Evolutionary conservation across 2,113 vertebrate genomes (phyloP).

Genomic region (Arenaria interpres): DNA sequence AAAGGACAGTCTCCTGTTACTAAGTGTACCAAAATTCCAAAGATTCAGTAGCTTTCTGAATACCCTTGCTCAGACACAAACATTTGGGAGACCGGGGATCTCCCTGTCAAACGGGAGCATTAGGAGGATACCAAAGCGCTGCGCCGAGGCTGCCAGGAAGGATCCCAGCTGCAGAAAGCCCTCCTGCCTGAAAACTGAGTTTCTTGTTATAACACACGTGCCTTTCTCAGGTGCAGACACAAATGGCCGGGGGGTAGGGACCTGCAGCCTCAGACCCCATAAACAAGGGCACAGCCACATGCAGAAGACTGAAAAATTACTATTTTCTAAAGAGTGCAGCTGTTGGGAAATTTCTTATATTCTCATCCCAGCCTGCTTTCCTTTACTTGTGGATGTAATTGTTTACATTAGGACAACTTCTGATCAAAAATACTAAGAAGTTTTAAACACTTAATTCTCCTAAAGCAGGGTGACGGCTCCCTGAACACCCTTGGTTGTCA

Average conservation of each 20-base stretch:
- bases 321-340: neutral
- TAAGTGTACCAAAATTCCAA: neutral
- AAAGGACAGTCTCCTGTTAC: neutral
- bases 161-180: neutral
- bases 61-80: neutral
- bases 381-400: neutral
- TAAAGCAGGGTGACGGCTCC: neutral
- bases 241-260: neutral
- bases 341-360: neutral
- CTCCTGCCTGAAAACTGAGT: neutral
- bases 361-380: neutral
- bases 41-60: neutral
- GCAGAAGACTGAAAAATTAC: neutral
- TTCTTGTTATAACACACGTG: accelerated
- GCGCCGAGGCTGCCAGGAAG: neutral
- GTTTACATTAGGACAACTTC: neutral
- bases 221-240: neutral
- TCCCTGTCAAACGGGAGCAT: neutral
- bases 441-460: neutral
- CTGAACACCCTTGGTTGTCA: neutral
- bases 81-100: accelerated
- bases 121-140: neutral
- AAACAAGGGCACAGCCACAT: neutral
- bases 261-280: neutral
- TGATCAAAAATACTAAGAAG: neutral